Percentiles rank a stretch among this genome's conserved stretches.
Evolutionary conservation across 2,113 vertebrate species (phyloP).

Genomic region (Leptobrachium ailaonicum): DNA sequence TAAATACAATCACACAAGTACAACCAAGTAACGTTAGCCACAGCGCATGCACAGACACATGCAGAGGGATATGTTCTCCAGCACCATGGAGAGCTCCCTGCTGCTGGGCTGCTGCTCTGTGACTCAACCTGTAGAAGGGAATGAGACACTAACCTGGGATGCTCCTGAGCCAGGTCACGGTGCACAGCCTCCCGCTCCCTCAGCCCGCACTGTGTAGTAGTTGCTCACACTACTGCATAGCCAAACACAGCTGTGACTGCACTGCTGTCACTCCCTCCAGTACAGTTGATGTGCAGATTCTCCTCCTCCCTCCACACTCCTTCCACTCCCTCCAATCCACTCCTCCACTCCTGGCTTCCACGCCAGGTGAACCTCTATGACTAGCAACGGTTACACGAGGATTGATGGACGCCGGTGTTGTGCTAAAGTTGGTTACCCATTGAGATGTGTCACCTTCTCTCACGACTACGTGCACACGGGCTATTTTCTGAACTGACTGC

Average conservation of each 20-base stretch:
- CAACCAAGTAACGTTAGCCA: no score
- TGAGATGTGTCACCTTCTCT: no score
- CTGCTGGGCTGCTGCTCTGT: background rate
- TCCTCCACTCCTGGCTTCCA: background rate
- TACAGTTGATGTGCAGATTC: conserved; percentile 1
- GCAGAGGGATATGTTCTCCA: background rate
- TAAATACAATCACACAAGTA: no score
- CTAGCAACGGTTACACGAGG: conserved; percentile 24
- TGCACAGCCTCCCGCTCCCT: background rate
- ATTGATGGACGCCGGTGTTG: conserved; percentile 26
- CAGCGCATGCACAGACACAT: no score
- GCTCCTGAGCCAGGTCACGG: background rate
- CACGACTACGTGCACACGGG: no score
- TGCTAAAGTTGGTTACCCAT: no score
- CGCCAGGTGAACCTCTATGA: background rate
- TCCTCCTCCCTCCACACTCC: conserved; percentile 1
- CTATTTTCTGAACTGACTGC: no score
- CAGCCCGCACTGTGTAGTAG: background rate
- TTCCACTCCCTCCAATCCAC: background rate
- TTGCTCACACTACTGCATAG: background rate
- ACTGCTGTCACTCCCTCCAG: conserved; percentile 17
- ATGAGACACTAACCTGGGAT: conserved; percentile 36
- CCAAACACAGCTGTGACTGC: conserved; percentile 4
- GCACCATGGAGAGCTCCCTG: conserved; percentile 13
- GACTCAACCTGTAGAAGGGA: no score